Evolutionary conservation across 2,797 vertebrate genomes (phyloP), one percentile per base, ranked within the genome.

Genomic region (Adrianichthys oophorus): DNA sequence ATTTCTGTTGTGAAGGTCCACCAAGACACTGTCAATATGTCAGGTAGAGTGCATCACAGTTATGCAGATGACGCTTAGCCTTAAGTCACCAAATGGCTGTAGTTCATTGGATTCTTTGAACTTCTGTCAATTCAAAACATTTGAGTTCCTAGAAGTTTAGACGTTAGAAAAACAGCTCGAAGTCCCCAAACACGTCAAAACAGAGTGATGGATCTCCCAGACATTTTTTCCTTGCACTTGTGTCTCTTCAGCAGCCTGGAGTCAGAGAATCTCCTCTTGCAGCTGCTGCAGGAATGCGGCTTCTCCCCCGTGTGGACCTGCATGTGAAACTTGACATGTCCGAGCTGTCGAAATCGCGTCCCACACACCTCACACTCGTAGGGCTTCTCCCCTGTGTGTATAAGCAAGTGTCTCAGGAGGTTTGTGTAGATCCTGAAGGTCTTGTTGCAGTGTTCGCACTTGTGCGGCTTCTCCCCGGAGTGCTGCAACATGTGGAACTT

Each of bases 381-480:
- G 0, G 88, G 88, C 58, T 90, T 92, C 87, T 92, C 90, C 19
- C 89, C 90, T 0, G 90, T 91, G 72, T 92, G 90, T 41, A 91
- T 76, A 15, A 85, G 64, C 7, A 79, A 29, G 78, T 92, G 91
- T 21, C 80, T 58, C 6, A 72, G 77, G 80, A 89, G 80, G 74
- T 86, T 89, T 0, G 83, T 69, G 54, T 85, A 81, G 41, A 82
- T 76, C 54, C 85, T 75, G 70, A 92, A 93, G 44, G 70, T 65
- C 52, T 85, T 91, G 13, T 78, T 76, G n/a, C 90, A 92, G 40
- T 79, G 62, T 52, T 79, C 71, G 2, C 91, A 92, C 6, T 62
- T 58, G 26, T 85, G 85, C 0, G 87, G 88, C 17, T 82, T 91
- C 70, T 89, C 85, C 4, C 85, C 87, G 0, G 86, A 88, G 78